These are phyloP conservation scores for Rhagium mordax DNA, from an alignment of 2,888 invertebrate species.

Conservation along the genomic window DNA sequence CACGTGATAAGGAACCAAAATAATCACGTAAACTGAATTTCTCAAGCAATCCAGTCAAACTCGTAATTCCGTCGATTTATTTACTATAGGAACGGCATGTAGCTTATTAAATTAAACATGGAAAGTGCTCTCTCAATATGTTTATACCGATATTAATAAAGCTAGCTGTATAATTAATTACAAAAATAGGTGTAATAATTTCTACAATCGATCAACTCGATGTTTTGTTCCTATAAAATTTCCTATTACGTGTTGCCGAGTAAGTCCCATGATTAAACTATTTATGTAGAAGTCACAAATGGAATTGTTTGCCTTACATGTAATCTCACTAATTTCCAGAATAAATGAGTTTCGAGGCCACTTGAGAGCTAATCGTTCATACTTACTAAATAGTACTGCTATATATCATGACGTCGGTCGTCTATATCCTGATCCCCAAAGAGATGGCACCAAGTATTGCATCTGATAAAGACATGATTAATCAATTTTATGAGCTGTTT, in stretches of 20 bases:
- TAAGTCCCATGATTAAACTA: constrained; percentile 8
- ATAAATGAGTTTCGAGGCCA: constrained; percentile 14
- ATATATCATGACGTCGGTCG: constrained; percentile 25
- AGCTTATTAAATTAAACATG: too few relatives aligned
- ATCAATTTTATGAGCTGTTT: constrained; percentile 33
- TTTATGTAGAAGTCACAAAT: constrained; percentile 25
- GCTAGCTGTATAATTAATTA: constrained; percentile 11
- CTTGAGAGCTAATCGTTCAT: constrained; percentile 24
- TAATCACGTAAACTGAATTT: too few relatives aligned
- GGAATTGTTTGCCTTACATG: constrained; percentile 22
- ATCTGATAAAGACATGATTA: constrained; percentile 39
- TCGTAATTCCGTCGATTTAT: too few relatives aligned
- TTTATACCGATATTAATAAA: too few relatives aligned
- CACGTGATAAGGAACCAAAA: too few relatives aligned
- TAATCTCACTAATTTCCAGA: constrained; percentile 32
- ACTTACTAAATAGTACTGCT: constrained; percentile 3
- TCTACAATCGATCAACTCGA: constrained; percentile 12
- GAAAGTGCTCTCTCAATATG: too few relatives aligned
- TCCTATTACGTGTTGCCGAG: constrained; percentile 8
- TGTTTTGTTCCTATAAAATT: not conserved
- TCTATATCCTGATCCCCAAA: constrained; percentile 25
- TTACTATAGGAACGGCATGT: too few relatives aligned
- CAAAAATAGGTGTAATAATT: constrained; percentile 10
- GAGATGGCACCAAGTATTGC: constrained; percentile 5
- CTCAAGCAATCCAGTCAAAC: too few relatives aligned